Conservation (phyloP, 2,797 vertebrate species). For the Pangasius macronema region DNA sequence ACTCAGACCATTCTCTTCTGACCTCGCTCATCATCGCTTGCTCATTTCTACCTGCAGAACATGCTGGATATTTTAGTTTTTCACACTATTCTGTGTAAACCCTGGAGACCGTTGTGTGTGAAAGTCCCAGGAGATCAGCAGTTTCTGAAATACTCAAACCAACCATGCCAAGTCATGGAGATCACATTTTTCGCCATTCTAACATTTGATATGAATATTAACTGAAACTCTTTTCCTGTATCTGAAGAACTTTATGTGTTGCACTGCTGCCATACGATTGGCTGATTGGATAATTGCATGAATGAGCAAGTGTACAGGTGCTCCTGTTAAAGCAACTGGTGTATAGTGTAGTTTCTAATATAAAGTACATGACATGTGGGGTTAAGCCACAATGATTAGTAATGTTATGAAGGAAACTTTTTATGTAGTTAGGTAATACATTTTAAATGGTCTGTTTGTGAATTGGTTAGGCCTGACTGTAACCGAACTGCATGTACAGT, state of each 20-base stretch:
- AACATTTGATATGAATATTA: not conserved
- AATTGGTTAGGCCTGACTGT: not conserved
- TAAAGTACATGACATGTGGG: not conserved
- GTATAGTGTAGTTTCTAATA: not conserved
- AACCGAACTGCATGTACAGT: not conserved
- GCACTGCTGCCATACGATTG: not conserved
- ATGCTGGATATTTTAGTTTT: not conserved
- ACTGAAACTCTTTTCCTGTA: not conserved
- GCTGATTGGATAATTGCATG: not conserved
- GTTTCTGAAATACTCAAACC: not conserved
- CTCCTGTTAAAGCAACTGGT: not conserved
- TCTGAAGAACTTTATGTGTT: not conserved
- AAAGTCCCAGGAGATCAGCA: not conserved
- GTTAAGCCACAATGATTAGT: not conserved
- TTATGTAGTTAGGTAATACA: not conserved
- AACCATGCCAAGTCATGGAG: not conserved
- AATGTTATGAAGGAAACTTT: not conserved
- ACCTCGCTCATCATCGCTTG: not conserved
- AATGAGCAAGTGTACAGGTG: not conserved
- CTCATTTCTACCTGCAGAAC: not conserved
- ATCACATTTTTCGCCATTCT: not conserved
- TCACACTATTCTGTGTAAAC: not conserved
- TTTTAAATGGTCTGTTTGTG: not conserved
- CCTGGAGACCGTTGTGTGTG: not conserved
- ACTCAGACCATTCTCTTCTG: not conserved